Base-by-base conservation (phyloP, 2,888 invertebrate species). In the Metalampra italica region DNA sequence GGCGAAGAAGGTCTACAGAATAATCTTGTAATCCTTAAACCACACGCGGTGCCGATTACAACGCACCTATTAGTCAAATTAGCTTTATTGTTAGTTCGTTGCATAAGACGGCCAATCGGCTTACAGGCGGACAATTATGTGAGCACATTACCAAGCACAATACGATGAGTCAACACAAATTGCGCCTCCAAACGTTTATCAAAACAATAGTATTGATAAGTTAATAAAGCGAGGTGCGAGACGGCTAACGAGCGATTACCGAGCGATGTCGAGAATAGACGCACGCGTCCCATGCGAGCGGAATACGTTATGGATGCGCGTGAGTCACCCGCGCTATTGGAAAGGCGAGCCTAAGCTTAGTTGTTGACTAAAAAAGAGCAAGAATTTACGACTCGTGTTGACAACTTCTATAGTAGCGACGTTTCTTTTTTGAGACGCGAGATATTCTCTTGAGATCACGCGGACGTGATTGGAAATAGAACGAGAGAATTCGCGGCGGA, bases 131-230 rank as follows among this genome's bases (percentile, higher is more conserved):
- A 79, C 87, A 84, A 88, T 89, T 88, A 87, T 81, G 80, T 77
- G 68, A 69, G 66, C 62, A 75, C 64, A 74, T 75, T 75, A 72
- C 70, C 76, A 64, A 62, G 71, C 75, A 87, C 88, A 85, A 86
- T 85, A 73, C 82, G 73, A 80, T 89, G 89, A 88, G 79, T 89
- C 89, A 89, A 73, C 88, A 78, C 68, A 85, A 84, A 85, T 83
- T 80, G 80, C 81, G 72, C 67, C 71, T 67, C 68, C 68, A 70
- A 22, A 80, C 82, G 82, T 87, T 82, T 86, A 89, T 88, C 85
- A 87, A 89, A 88, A 89, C 89, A 89, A 89, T 89, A 82, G 87
- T 86, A 83, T 84, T 86, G 88, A 89, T 89, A 89, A 88, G 85
- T 88, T 89, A 84, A 89, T 89, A 85, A 82, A 85, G 76, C 75